Percentiles rank a stretch among this genome's conserved stretches.
These are phyloP conservation scores for Lydus trimaculatus DNA, from an alignment of 2,888 invertebrate genomes.

Conservation along the genomic window DNA sequence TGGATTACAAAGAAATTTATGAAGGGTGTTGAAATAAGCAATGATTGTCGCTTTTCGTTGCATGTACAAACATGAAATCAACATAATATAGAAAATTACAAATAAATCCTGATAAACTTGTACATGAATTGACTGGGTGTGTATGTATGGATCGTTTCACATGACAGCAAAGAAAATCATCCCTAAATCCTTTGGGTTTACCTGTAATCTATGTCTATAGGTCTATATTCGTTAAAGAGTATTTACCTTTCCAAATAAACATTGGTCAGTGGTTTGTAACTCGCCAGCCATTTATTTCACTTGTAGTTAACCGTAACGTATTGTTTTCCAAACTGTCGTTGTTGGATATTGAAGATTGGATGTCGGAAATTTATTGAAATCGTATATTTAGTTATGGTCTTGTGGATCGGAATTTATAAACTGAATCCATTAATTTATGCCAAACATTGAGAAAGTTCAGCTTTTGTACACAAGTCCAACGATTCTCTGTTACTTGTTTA, in stretches of 20 bases:
- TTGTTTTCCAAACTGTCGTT: constrained; percentile 44
- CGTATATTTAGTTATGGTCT: not conserved
- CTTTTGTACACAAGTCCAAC: not conserved
- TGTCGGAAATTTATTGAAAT: constrained; percentile 25
- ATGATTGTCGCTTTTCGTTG: constrained; percentile 29
- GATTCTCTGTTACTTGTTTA: not conserved
- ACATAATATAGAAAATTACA: not conserved
- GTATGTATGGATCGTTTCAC: constrained; percentile 5
- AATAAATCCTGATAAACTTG: too few relatives aligned
- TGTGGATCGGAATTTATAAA: not conserved
- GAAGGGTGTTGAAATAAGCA: constrained; percentile 20
- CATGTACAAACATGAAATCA: constrained; percentile 5
- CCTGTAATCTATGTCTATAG: constrained; percentile 33
- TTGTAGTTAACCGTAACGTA: constrained; percentile 47
- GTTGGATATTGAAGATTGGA: constrained; percentile 34
- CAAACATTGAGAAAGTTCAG: not conserved
- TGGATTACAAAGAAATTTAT: constrained; percentile 32
- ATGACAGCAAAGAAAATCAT: constrained; percentile 14
- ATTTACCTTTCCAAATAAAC: constrained; percentile 38
- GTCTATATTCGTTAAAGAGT: constrained; percentile 35
- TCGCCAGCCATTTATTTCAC: constrained; percentile 44
- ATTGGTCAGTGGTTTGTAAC: constrained; percentile 37
- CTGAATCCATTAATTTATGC: not conserved
- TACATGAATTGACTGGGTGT: too few relatives aligned
- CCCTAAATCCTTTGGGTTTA: constrained; percentile 23